Base-by-base conservation (phyloP, 2,888 invertebrate species). In the Synergus umbraculus region DNA sequence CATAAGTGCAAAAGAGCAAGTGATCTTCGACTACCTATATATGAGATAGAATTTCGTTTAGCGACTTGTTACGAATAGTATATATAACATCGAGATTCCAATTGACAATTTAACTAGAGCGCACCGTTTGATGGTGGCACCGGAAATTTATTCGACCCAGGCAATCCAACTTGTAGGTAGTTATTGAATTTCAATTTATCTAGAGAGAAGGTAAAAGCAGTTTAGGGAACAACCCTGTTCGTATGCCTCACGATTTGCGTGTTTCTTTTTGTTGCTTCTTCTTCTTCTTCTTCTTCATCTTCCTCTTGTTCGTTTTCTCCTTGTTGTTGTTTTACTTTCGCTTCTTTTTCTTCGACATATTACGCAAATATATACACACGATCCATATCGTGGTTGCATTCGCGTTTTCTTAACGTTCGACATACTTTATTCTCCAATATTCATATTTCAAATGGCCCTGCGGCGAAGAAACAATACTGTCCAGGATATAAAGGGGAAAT, bases 81-180 rank as follows among this genome's bases (percentile, higher is more conserved):
- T 13, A 44, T 69, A 73, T n/a, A 54, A 54, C 29, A n/a, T 54
- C 10, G 15, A n/a, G 54, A 73, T 29, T 73, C 49, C 15, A 73
- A 54, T 73, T 41, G 73, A 73, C 54, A 73, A 49, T 73, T 73
- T 73, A 73, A 73, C 73, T 41, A 10, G n/a, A 29, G 49, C n/a
- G 37, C 29, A 22, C 29, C 29, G 54, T 73, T 73, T 73, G 73
- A 73, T 54, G 54, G 54, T 29, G 54, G 54, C 10, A 73, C 54
- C 73, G 37, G 73, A 73, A 73, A 73, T 73, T 41, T 73, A 73
- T 73, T 73, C 73, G 73, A 73, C 73, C 73, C n/a, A 37, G 73
- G 54, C 73, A 73, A 73, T 73, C 49, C 41, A 73, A 73, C 73
- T 73, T 73, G 73, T 73, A 73, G 73, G 73, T 73, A 49, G 73